phyloP scores from a whole-genome alignment of 2,113 vertebrate genomes.

The Desmodus rotundus region DNA sequence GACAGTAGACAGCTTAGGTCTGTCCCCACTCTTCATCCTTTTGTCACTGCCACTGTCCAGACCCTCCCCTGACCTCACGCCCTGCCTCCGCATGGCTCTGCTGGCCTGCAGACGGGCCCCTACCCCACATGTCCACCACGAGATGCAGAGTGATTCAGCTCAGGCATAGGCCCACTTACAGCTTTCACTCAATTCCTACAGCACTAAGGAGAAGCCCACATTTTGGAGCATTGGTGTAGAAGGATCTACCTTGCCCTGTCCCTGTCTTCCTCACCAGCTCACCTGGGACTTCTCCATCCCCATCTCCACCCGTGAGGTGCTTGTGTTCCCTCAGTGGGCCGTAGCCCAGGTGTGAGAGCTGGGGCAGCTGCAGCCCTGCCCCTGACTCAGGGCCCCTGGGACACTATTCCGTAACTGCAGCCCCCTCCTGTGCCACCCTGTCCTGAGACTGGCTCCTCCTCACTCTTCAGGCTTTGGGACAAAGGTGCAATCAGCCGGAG shows the following conservation, averaged over 20 bases:
- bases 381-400: background rate
- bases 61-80: background rate
- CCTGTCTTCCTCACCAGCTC: background rate
- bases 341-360: background rate
- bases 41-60: background rate
- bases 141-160: no score
- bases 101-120: background rate
- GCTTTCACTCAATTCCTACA: background rate
- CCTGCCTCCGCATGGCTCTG: background rate
- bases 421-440: background rate
- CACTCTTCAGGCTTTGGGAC: background rate
- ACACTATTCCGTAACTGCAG: background rate
- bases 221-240: no score
- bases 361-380: background rate
- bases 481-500: accelerated
- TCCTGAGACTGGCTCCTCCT: background rate
- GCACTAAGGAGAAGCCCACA: background rate
- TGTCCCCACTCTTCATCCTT: background rate
- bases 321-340: background rate
- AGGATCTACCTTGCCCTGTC: background rate
- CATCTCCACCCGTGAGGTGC: background rate
- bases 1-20: background rate
- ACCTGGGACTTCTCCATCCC: background rate
- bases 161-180: background rate
- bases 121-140: accelerated